A percentile compares a stretch with the other conserved stretches of the same genome.
Evolutionary conservation across 2,113 vertebrate genomes (phyloP).

Genomic region (Psophia crepitans): DNA sequence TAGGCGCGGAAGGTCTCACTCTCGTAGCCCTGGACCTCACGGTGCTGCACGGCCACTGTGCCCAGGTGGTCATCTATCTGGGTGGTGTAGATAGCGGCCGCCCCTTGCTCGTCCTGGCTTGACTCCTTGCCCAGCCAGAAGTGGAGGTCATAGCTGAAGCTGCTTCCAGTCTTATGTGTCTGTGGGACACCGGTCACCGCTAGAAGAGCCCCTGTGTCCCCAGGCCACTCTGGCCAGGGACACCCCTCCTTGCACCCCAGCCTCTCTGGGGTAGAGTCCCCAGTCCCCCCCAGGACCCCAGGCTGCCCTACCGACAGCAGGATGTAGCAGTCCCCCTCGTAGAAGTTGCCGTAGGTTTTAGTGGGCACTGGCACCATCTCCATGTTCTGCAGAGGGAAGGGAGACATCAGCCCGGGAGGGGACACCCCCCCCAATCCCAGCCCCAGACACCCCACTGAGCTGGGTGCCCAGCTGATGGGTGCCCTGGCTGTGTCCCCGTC

Average conservation of each 20-base stretch:
- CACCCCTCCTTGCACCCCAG: neutral
- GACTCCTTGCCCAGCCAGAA: slow-evolving; percentile 83
- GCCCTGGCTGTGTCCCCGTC: rapidly evolving
- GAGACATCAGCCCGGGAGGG: neutral
- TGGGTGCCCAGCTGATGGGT: too few species aligned
- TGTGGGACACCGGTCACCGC: neutral
- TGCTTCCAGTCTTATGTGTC: slow-evolving; percentile 78
- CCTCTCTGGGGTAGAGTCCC: neutral
- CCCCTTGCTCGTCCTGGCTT: slow-evolving; percentile 84
- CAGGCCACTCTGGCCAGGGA: neutral
- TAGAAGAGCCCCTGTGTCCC: neutral
- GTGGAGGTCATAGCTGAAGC: slow-evolving; percentile 82
- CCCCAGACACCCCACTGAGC: rapidly evolving
- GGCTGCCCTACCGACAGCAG: slow-evolving; percentile 77
- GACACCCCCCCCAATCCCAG: neutral
- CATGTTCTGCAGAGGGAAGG: slow-evolving; percentile 76
- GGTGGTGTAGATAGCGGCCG: slow-evolving; percentile 81
- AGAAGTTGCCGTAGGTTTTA: slow-evolving; percentile 79
- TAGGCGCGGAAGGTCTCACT: slow-evolving; percentile 79
- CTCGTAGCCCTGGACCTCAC: slow-evolving; percentile 82
- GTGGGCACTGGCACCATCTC: slow-evolving; percentile 81
- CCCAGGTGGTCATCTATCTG: slow-evolving; percentile 84
- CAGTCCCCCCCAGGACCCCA: rapidly evolving
- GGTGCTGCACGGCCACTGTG: slow-evolving; percentile 80
- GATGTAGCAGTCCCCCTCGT: slow-evolving; percentile 85